Evolutionary conservation across 2,888 invertebrate species (phyloP).

Genomic region (Stenodema calcarata): DNA sequence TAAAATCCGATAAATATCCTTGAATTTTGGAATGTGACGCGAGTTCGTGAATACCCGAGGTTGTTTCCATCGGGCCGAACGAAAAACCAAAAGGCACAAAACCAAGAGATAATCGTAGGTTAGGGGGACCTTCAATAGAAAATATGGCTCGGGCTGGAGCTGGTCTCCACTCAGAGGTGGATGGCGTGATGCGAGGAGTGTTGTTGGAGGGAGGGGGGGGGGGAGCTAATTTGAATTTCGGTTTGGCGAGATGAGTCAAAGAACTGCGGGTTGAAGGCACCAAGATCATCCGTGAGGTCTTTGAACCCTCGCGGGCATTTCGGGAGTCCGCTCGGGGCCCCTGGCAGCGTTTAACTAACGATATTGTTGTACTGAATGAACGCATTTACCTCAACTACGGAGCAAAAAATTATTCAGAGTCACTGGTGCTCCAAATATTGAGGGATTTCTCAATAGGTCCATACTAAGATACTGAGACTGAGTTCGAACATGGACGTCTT

Average conservation of each 20-base stretch:
- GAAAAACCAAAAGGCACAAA: neutral
- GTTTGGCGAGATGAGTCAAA: constrained; percentile 19
- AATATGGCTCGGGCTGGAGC: neutral
- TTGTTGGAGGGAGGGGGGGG: neutral
- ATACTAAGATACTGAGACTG: no score
- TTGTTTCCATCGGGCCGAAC: neutral
- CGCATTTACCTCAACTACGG: neutral
- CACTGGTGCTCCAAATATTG: no score
- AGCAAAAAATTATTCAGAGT: neutral
- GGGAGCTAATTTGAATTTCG: constrained; percentile 25
- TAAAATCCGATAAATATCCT: no score
- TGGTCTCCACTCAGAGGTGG: neutral
- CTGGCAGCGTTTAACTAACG: neutral
- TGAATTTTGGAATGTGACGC: neutral
- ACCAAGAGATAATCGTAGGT: neutral
- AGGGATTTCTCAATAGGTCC: no score
- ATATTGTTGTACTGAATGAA: no score
- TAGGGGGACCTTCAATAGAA: neutral
- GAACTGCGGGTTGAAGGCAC: neutral
- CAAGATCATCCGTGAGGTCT: neutral
- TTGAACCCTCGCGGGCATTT: neutral
- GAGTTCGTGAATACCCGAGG: neutral
- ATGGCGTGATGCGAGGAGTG: neutral
- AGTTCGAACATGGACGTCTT: no score
- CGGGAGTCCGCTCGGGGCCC: neutral